Base-by-base conservation (phyloP, 2,113 vertebrate genomes). In the Xerus inauris region DNA sequence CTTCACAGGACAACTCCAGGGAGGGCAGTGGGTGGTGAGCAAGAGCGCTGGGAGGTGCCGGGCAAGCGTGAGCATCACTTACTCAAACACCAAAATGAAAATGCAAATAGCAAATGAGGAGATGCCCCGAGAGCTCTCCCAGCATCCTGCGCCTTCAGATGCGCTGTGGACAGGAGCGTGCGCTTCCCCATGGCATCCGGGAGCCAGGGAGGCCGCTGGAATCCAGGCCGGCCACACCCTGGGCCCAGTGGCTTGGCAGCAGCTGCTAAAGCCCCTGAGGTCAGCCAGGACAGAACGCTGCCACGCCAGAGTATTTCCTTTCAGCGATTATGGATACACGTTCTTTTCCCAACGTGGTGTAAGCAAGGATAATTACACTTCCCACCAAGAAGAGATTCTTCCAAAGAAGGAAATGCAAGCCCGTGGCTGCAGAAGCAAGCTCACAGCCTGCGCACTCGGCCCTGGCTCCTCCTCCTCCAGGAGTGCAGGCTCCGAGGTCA, bases 381-480 rank as follows among this genome's bases (percentile, higher is more conserved):
- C 90, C 84, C 86, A 62, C 91, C 67, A 72, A 30, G 40, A 88
- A 5, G 47, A 85, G 71, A 87, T 90, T 92, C 89, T 94, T 83
- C 94, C 93, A 95, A 57, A 97, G 95, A 94, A 96, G 94, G 95
- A 94, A 85, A 86, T 67, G 62, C 80, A 92, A 91, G 87, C 69
- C 69, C 14, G 0, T 7, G 35, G 51, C 62, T 40, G 49, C 73
- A 0, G 22, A 64, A 40, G 40, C 62, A 90, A 95, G 89, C 32
- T 64, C 86, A 86, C 59, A 6, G 3, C 32, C 69, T 40, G 2
- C 45, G 38, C 2, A 8, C 32, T 54, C 10, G 49, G 82, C 71
- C 49, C 47, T 82, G 0, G 0, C 38, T 42, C 85, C 81, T 32
- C 67, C 45, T 72, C 13, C 88, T 76, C 77, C 24, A 4, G 12